phyloP scores from a whole-genome alignment of 2,113 vertebrate species.

The Pimephales promelas region DNA sequence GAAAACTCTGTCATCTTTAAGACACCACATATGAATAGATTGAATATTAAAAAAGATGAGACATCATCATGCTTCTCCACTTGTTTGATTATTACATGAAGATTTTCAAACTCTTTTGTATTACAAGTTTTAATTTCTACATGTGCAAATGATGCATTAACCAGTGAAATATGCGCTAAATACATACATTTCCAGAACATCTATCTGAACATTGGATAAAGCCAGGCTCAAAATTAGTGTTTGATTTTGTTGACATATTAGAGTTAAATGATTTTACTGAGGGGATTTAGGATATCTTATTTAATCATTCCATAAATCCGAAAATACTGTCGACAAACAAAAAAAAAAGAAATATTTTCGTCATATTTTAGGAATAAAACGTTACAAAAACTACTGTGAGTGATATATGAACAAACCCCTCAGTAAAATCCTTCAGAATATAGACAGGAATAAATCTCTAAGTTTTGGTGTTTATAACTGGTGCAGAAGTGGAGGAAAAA shows the following conservation, averaged over 20 bases:
- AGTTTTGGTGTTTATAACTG: background rate
- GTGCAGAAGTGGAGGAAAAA: background rate
- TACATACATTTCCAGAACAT: background rate
- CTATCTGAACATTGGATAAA: background rate
- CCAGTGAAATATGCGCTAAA: background rate
- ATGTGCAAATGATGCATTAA: background rate
- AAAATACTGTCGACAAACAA: background rate
- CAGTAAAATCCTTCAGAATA: background rate
- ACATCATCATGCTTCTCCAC: background rate
- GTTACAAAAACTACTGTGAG: background rate
- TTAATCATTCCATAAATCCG: background rate
- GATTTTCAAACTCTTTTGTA: background rate
- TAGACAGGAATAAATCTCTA: background rate
- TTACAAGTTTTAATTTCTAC: background rate
- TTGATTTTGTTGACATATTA: background rate
- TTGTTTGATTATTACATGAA: background rate
- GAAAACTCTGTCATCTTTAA: too few relatives aligned
- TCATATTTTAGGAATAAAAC: background rate
- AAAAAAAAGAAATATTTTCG: background rate
- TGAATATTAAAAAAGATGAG: background rate
- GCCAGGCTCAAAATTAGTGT: background rate
- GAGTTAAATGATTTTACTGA: background rate
- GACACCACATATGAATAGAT: background rate
- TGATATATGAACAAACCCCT: background rate
- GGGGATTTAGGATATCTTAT: background rate